Base-by-base conservation (phyloP, 1,140 invertebrate genomes). In the Zophobas atratus region DNA sequence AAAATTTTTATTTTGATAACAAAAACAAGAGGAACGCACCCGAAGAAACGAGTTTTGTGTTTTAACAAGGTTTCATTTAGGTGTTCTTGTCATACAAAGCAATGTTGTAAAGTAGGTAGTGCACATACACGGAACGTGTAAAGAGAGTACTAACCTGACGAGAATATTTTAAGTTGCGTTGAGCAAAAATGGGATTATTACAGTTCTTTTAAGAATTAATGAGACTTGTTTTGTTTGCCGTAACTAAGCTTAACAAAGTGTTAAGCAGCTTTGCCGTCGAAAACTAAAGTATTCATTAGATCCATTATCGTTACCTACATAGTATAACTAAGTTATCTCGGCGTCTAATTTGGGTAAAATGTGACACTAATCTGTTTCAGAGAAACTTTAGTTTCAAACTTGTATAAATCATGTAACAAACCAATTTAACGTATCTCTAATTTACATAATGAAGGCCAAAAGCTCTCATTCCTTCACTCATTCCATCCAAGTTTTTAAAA, bases 351-450 rank as follows among this genome's bases (percentile, higher is more conserved):
- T 39, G 20, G 56, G 34, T 60, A 60, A 60, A 60, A 60, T 60
- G 56, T 60, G 56, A 60, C 56, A 60, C 56, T 60, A 60, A 60
- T 60, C 56, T 57, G 34, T 57, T 57, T 57, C 2, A 57, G 34
- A 6, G 6, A 60, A 60, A 60, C 35, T 60, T 60, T 60, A 39
- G 56, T 1, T 60, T 36, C 4, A 39, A 60, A 39, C n/a, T 60
- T 60, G 56, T 36, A 60, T 60, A 60, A 60, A 60, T 60, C 56
- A 41, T 60, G 56, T 60, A 60, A 60, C 38, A 6, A 35, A 60
- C 56, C 56, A 60, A 60, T 60, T 60, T 36, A 35, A 53, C n/a
- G 4, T 38, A 60, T 60, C 35, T 60, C 35, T 60, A 39, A 60
- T 60, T 60, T 39, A 41, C 60, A 67, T 43, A 67, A 67, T 67